Evolutionary conservation across 2,888 invertebrate genomes (phyloP), one percentile per base, ranked within the genome.

Genomic region (Brachylomia viminalis): DNA sequence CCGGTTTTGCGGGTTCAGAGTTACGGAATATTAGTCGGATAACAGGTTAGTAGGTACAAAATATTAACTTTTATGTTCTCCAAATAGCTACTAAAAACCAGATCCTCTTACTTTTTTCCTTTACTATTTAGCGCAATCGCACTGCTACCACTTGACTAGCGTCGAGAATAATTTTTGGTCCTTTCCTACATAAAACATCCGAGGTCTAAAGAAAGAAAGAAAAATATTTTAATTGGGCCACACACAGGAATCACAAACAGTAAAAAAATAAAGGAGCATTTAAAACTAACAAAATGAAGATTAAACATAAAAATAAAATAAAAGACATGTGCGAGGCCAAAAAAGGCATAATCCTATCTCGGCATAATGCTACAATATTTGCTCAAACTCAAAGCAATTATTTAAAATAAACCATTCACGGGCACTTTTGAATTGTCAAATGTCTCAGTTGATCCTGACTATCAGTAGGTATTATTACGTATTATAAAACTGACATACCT

Each of bases 1-100:
- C 99, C 0, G 99, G 99, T 0, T 99, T 99, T 91, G 98, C 99
- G 0, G 99, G 99, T 0, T 98, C 98, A 0, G 98, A 98, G 92
- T 95, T 98, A 62, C 97, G 97, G 6, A 97, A 98, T 72, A 97
- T 99, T 58, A 98, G 98, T 84, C 97, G 99, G 80, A 99, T 99
- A 72, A 98, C 99, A 86, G 98, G 98, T 97, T 94, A 75, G 72
- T n/a, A n/a, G n/a, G n/a, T 33, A 45, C 13, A 7, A 33, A 52
- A 54, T 58, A 30, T 67, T n/a, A n/a, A 33, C 58, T 17, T 67
- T n/a, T 33, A 52, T 54, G 17, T n/a, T 67, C 33, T 56, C 17
- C 17, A 58, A 56, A 54, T 54, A 54, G 17, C n/a, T 54, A 54
- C 15, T 5, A 23, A 47, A 47, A 47, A 13, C 13, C 23, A 30